Conservation (phyloP, 1,140 invertebrate genomes). For the Drosophila saltans region DNA sequence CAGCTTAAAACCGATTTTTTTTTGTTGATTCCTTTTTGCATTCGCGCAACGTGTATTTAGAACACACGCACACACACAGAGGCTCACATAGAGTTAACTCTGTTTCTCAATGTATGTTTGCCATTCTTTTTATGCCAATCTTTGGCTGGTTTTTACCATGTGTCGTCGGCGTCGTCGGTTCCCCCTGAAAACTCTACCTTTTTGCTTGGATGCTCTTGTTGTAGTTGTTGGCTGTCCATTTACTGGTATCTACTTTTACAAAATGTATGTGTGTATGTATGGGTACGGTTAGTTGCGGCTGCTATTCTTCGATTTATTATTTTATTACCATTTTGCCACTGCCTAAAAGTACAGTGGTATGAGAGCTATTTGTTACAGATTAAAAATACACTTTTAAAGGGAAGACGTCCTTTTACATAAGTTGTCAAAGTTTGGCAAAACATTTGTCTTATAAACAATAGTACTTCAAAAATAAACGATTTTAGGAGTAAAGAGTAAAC, state of each 20-base stretch:
- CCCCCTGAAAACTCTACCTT: conserved; percentile 15
- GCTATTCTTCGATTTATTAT: conserved; percentile 75
- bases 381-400: background rate
- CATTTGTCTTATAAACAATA: too few relatives aligned
- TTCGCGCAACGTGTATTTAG: conserved; percentile 75
- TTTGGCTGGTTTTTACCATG: conserved; percentile 39
- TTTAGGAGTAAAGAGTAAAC: too few relatives aligned
- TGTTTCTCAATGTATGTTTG: conserved; percentile 39
- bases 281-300: conserved; percentile 22
- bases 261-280: conserved; percentile 6
- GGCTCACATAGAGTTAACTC: conserved; percentile 41
- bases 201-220: conserved; percentile 68
- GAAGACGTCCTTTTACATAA: background rate
- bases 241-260: conserved; percentile 19
- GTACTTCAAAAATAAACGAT: too few relatives aligned
- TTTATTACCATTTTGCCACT: conserved; percentile 69
- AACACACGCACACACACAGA: conserved; percentile 39
- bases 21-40: conserved; percentile 67
- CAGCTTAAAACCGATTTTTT: conserved; percentile 64
- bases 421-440: too few relatives aligned
- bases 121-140: conserved; percentile 66
- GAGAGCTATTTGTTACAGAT: conserved; percentile 9
- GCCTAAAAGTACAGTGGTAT: conserved; percentile 45
- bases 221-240: conserved; percentile 64
- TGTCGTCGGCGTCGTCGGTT: background rate